Evolutionary conservation across 2,113 vertebrate genomes (phyloP).

Genomic region (Hemiprocne comata): DNA sequence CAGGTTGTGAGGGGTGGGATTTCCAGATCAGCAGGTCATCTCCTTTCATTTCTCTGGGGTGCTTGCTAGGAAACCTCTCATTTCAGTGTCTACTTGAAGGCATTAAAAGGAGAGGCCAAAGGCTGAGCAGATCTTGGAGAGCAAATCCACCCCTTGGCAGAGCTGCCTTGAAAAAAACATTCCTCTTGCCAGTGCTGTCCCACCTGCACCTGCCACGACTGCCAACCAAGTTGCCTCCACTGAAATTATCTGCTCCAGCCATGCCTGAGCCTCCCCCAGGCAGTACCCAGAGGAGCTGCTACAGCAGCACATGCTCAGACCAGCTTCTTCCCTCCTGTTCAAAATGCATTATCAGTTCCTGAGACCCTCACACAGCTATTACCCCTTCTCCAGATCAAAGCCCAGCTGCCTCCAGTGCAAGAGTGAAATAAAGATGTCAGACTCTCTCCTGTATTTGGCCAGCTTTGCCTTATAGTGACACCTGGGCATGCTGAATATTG

Average conservation of each 20-base stretch:
- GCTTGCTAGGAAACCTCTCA: background rate
- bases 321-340: no score
- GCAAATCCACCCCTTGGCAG: background rate
- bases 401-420: background rate
- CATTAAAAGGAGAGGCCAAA: background rate
- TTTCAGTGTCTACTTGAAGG: background rate
- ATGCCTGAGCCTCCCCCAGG: background rate
- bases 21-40: background rate
- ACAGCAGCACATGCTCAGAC: background rate
- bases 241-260: no score
- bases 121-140: background rate
- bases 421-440: background rate
- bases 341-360: background rate
- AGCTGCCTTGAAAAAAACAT: background rate
- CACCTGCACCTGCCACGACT: background rate
- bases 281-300: background rate
- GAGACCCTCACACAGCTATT: background rate
- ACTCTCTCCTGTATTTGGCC: background rate
- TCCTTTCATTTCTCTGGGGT: background rate
- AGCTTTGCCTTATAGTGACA: background rate
- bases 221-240: no score
- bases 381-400: background rate
- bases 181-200: background rate
- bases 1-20: background rate
- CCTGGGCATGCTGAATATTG: background rate